Conservation (phyloP, 2,888 invertebrate species). For the Cenopis cana region DNA sequence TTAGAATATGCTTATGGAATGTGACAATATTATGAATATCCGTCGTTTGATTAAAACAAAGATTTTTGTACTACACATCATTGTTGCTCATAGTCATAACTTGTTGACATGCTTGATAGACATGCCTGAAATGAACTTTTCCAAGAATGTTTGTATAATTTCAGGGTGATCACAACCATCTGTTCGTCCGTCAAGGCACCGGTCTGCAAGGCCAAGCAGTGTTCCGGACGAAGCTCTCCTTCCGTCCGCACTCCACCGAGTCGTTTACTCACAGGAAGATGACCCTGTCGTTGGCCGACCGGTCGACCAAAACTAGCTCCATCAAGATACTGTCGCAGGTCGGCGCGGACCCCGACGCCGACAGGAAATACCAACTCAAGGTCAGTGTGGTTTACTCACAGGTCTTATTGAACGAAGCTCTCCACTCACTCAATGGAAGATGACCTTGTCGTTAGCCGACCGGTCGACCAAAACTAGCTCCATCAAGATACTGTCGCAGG, state of each 20-base stretch:
- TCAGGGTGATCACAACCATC: conserved; percentile 97
- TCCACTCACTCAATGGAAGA: conserved; percentile 97
- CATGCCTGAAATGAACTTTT: too few species aligned
- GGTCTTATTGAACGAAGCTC: not conserved
- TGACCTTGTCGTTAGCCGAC: conserved; percentile 99
- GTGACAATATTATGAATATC: too few species aligned
- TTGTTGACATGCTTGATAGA: too few species aligned
- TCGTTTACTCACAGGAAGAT: conserved; percentile 99
- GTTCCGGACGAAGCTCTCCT: conserved; percentile 97
- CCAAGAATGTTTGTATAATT: conserved; percentile 45
- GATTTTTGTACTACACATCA: too few species aligned
- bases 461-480: conserved; percentile 96
- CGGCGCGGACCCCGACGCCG: conserved; percentile 97
- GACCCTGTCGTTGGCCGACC: conserved; percentile 98
- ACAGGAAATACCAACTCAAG: conserved; percentile 95
- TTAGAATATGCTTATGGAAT: too few species aligned
- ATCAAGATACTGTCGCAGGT: conserved; percentile 98
- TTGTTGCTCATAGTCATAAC: too few species aligned
- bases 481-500: conserved; percentile 97
- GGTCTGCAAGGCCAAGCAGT: conserved; percentile 99
- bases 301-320: conserved; percentile 96
- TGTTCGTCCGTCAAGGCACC: conserved; percentile 98
- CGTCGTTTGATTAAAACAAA: too few species aligned
- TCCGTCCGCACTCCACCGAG: conserved; percentile 99
- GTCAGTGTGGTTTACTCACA: conserved; percentile 66